These are phyloP conservation scores for Eurytoma adleriae DNA, from an alignment of 2,888 invertebrate genomes.

Conservation along the genomic window DNA sequence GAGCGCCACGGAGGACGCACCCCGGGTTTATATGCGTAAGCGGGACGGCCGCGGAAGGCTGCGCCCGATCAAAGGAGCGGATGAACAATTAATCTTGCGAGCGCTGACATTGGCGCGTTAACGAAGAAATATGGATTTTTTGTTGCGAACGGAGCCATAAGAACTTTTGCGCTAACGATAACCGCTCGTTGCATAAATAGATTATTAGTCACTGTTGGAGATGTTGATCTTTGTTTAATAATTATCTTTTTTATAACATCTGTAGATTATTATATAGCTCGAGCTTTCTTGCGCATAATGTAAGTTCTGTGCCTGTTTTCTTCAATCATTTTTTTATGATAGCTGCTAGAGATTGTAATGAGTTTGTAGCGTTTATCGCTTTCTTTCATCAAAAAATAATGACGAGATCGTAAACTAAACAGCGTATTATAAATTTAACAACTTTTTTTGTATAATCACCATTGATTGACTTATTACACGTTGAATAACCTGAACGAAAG, in stretches of 20 bases:
- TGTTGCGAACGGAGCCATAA: conserved; percentile 5
- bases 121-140: conserved; percentile 51
- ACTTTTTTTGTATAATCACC: background rate
- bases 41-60: background rate
- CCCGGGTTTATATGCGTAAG: background rate
- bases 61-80: conserved; percentile 7
- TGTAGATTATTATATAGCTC: too few relatives aligned
- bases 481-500: background rate
- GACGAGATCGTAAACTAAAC: background rate
- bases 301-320: too few relatives aligned
- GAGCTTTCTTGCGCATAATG: too few relatives aligned
- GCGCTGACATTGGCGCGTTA: conserved; percentile 29
- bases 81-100: conserved; percentile 35
- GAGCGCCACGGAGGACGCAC: background rate
- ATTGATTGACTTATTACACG: conserved; percentile 27
- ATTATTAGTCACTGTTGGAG: too few relatives aligned
- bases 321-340: too few relatives aligned
- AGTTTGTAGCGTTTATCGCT: too few relatives aligned
- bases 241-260: too few relatives aligned
- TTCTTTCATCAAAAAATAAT: background rate
- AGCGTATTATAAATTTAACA: too few relatives aligned
- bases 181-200: background rate
- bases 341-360: too few relatives aligned
- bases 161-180: conserved; percentile 18
- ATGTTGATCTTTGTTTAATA: too few relatives aligned